These are phyloP conservation scores for Harpalus rubripes DNA, from an alignment of 2,888 invertebrate genomes.

Conservation along the genomic window DNA sequence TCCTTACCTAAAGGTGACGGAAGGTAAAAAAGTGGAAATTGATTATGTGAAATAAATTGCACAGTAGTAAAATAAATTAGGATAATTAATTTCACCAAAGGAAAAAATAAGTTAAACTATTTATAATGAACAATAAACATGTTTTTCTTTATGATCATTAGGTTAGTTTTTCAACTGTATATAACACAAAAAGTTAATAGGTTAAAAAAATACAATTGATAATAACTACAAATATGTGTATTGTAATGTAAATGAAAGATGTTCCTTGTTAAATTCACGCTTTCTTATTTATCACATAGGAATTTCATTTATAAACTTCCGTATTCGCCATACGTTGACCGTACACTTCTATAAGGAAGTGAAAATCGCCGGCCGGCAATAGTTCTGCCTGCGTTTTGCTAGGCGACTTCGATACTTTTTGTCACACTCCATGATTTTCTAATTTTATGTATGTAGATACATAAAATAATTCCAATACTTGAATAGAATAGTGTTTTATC, in stretches of 20 bases:
- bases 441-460: conserved; percentile 58
- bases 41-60: background rate
- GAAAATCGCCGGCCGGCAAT: conserved; percentile 54
- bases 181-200: background rate
- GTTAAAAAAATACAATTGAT: background rate
- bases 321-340: conserved; percentile 40
- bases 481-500: conserved; percentile 52
- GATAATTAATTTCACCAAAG: background rate
- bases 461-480: conserved; percentile 42
- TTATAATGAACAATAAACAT: conserved; percentile 1
- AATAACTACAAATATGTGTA: background rate
- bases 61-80: background rate
- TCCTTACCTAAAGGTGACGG: no score
- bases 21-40: background rate
- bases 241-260: conserved; percentile 26
- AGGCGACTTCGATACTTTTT: conserved; percentile 41
- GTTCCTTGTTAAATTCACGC: conserved; percentile 34
- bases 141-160: background rate
- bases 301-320: conserved; percentile 38
- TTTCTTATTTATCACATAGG: conserved; percentile 49
- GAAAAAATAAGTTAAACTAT: background rate
- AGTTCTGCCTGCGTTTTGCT: conserved; percentile 25
- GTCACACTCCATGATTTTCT: conserved; percentile 48
- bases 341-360: conserved; percentile 57
- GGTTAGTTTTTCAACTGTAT: background rate